Conservation (phyloP, 2,797 vertebrate genomes). For the Emydoidea blandingii region DNA sequence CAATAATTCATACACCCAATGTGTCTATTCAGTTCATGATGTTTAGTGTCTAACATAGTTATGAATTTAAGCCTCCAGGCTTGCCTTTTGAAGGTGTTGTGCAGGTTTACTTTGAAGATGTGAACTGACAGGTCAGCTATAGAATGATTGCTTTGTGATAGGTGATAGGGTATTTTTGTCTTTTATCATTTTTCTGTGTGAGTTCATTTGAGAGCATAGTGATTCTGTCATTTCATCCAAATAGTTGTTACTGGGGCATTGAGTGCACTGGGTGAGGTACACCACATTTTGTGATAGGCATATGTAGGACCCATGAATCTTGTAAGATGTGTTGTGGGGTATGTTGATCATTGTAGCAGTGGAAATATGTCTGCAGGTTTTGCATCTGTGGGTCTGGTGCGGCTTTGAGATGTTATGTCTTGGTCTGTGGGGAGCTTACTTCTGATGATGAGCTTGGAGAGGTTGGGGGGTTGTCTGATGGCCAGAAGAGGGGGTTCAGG, state of each 20-base stretch:
- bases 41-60: background rate
- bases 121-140: background rate
- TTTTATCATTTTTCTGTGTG: background rate
- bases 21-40: background rate
- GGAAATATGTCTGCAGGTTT: background rate
- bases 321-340: background rate
- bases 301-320: background rate
- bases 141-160: background rate
- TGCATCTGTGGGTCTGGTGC: background rate
- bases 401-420: background rate
- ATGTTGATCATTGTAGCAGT: background rate
- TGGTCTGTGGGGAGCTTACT: background rate
- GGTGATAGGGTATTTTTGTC: background rate
- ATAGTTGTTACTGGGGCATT: background rate
- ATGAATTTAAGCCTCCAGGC: background rate
- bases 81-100: background rate
- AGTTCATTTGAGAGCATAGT: background rate
- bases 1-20: background rate
- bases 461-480: background rate
- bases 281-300: background rate
- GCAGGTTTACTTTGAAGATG: background rate
- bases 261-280: background rate
- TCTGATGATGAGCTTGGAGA: background rate
- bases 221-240: background rate
- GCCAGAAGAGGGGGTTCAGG: background rate